phyloP scores from a whole-genome alignment of 2,113 vertebrate species.

The Tor tambroides region DNA sequence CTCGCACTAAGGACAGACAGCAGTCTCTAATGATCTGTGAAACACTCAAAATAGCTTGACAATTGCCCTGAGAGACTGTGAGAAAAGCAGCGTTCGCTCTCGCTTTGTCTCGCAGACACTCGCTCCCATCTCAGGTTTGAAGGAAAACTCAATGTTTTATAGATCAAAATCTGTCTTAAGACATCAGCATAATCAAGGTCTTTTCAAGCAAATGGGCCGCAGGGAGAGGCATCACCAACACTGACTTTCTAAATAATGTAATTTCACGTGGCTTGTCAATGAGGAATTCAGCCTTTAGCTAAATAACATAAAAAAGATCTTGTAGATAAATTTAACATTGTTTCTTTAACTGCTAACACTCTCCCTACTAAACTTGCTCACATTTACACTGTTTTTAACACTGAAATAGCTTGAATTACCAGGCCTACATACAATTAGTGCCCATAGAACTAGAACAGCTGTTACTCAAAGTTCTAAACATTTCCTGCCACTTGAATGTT shows the following conservation, averaged over 20 bases:
- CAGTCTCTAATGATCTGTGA: constrained; percentile 31
- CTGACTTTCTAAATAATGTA: background rate
- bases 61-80: constrained; percentile 10
- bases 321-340: background rate
- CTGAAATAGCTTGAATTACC: background rate
- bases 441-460: background rate
- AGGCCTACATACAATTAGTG: background rate
- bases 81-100: constrained; percentile 28
- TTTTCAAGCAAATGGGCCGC: background rate
- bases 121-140: background rate
- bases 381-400: background rate
- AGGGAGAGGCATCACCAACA: background rate
- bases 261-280: background rate
- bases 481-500: too few species aligned
- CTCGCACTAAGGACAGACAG: background rate
- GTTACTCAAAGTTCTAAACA: too few species aligned
- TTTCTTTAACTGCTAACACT: background rate
- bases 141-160: constrained; percentile 43
- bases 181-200: constrained; percentile 42
- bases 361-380: background rate
- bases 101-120: constrained; percentile 8
- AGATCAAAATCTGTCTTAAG: constrained; percentile 43
- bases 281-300: background rate
- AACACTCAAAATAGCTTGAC: constrained; percentile 36
- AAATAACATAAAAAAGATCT: background rate